Conservation (phyloP, 2,888 invertebrate genomes). For the Spilarctia lutea region DNA sequence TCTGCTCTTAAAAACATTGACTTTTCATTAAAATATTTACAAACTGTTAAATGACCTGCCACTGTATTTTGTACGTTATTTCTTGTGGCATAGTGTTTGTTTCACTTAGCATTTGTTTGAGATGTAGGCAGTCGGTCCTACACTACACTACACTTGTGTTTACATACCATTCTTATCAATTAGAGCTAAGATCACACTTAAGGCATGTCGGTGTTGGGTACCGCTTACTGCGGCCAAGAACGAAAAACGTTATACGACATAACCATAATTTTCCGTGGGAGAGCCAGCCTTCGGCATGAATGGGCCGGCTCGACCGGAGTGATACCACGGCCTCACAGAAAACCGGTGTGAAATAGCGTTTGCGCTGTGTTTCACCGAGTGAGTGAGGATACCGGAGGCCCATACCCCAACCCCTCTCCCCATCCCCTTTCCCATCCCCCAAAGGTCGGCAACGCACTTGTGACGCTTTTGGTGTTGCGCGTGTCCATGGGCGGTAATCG, state of each 20-base stretch:
- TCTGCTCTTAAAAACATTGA: conserved; percentile 29
- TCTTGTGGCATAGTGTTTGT: conserved; percentile 4
- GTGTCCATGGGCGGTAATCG: no score
- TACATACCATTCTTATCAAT: conserved; percentile 69
- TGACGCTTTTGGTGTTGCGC: no score
- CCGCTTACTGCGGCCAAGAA: conserved; percentile 20
- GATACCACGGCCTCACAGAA: no score
- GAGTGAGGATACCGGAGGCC: no score
- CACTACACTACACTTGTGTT: conserved; percentile 53
- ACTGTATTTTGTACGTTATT: conserved; percentile 13
- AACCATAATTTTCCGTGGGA: no score
- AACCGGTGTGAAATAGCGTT: no score
- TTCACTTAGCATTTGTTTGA: conserved; percentile 1
- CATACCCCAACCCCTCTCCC: no score
- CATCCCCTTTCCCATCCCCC: no score
- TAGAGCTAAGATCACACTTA: conserved; percentile 58
- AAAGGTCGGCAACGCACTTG: no score
- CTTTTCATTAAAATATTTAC: conserved; percentile 29
- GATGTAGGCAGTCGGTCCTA: conserved; percentile 22
- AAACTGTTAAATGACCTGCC: not conserved
- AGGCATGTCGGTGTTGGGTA: conserved; percentile 51
- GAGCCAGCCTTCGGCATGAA: no score
- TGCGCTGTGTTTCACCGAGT: no score
- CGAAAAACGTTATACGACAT: not conserved
- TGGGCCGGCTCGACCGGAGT: no score